phyloP scores from a whole-genome alignment of 53 echinoderm and acorn worm genomes.

The Zoroaster sp. region DNA sequence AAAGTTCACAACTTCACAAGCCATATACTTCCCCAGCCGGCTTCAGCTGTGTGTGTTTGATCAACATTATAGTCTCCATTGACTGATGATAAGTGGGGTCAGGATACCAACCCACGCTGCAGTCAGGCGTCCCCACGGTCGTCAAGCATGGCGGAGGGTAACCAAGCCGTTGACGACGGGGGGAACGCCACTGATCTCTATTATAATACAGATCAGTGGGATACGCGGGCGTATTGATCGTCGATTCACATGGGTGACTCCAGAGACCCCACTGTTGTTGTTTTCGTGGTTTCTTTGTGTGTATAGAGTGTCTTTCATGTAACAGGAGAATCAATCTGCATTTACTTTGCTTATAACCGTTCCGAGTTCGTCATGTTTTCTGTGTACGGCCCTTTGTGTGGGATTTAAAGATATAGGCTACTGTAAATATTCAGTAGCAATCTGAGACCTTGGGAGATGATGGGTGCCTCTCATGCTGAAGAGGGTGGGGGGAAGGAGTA shows the following conservation, averaged over 20 bases:
- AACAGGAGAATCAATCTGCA: constrained; percentile 30
- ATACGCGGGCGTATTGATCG: neutral
- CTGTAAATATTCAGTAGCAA: neutral
- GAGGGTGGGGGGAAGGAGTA: too few relatives aligned
- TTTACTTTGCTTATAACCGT: neutral
- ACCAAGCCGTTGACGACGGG: constrained; percentile 32
- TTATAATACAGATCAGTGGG: neutral
- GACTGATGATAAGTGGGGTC: neutral
- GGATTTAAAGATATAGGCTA: neutral
- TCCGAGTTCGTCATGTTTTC: constrained; percentile 2
- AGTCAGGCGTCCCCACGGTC: neutral
- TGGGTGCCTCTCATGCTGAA: neutral
- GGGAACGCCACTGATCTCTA: neutral
- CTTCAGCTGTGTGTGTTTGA: neutral
- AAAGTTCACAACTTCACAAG: too few relatives aligned
- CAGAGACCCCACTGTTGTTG: neutral
- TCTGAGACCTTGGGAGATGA: neutral
- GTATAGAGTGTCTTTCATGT: neutral
- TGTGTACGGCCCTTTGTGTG: neutral
- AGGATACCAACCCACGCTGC: neutral
- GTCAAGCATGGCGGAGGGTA: constrained; percentile 39
- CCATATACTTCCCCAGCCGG: neutral
- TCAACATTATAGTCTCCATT: neutral
- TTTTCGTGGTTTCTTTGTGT: neutral
- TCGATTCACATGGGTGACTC: neutral